Base-by-base conservation (phyloP, 1,140 invertebrate genomes). In the Bombus superbus region DNA sequence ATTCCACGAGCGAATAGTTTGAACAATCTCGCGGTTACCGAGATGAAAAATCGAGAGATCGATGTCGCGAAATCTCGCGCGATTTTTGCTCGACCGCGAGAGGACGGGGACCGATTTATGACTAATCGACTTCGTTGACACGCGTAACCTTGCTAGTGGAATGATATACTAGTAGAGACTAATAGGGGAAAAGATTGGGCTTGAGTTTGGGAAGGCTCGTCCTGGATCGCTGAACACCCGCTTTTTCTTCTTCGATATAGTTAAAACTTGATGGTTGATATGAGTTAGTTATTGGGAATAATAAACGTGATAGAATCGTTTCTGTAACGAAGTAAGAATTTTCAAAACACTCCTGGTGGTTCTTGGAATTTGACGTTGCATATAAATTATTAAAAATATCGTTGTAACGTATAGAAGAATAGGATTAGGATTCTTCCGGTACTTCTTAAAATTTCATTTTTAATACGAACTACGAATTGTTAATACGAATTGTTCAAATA, bases 61-160 rank as follows among this genome's bases (percentile, higher is more conserved):
- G 73, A 75, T 57, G 83, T 38, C n/a, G 40, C 44, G 40, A 83
- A 22, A 1, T 22, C 22, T 38, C 3, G 1, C 18, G 9, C 22
- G 35, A 38, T 32, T 44, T 22, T 57, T 38, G 73, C 32, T 75
- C 32, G 38, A 35, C 15, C 66, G 42, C 64, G 78, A 80, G 83
- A 89, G 92, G 90, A 92, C 89, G 89, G 89, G 90, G 85, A 89
- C 92, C 90, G 91, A 92, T 78, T 13, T 32, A 32, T 93, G 91
- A 94, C 92, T 94, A 94, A 78, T 78, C 75, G 75, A 78, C 75
- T 78, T 78, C 75, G 75, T 78, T 78, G 75, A 78, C 75, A 66
- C 75, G 59, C 57, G 75, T 64, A 78, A 64, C 75, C 75, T 78
- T 66, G 75, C 75, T 78, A 78, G 40, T 77, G 75, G 75, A 77